Evolutionary conservation across 2,888 invertebrate species (phyloP).

Genomic region (Dendrolimus pini): DNA sequence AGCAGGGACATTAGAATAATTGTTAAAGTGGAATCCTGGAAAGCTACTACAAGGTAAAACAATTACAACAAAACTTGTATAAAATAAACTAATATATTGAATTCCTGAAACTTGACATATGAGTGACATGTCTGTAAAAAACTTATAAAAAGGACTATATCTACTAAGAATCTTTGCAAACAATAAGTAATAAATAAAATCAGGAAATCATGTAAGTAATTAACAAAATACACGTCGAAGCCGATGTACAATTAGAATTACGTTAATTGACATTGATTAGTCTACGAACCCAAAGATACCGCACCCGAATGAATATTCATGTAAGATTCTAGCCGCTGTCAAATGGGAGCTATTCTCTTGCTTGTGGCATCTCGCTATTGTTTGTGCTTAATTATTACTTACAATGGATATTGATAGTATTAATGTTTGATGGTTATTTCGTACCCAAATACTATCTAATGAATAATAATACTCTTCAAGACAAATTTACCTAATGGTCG

Average conservation of each 20-base stretch:
- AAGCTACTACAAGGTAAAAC: too few relatives aligned
- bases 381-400: background rate
- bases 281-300: slow-evolving; percentile 18
- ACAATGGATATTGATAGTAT: background rate
- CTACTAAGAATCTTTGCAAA: background rate
- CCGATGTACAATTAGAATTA: slow-evolving; percentile 13
- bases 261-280: slow-evolving; percentile 31
- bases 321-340: slow-evolving; percentile 9
- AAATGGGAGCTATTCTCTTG: background rate
- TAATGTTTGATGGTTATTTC: background rate
- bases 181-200: background rate
- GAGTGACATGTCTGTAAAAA: too few relatives aligned
- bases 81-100: too few relatives aligned
- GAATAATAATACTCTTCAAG: too few relatives aligned
- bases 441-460: too few relatives aligned
- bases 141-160: background rate
- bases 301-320: slow-evolving; percentile 27
- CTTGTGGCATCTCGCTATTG: background rate
- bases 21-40: too few relatives aligned
- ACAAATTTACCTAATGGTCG: too few relatives aligned
- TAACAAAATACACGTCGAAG: slow-evolving; percentile 3
- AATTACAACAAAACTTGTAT: too few relatives aligned
- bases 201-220: background rate
- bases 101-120: too few relatives aligned
- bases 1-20: too few relatives aligned